A percentile compares a stretch with the other conserved stretches of the same genome.
These are phyloP conservation scores for Cataglyphis albicans DNA, from an alignment of 2,888 invertebrate species.

Conservation along the genomic window DNA sequence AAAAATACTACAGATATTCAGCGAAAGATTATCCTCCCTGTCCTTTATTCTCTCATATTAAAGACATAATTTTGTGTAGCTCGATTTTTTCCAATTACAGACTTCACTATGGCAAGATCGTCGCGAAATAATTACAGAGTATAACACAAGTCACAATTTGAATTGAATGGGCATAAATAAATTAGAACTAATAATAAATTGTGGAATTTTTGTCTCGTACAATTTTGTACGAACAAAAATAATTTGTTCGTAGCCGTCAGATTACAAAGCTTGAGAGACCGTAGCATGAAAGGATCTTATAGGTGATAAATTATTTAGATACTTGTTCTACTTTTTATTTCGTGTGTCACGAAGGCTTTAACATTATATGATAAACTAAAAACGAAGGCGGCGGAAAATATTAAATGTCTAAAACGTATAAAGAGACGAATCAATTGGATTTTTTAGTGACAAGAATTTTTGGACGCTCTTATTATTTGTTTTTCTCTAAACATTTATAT, in stretches of 20 bases:
- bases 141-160: slow-evolving; percentile 35
- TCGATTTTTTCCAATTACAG: slow-evolving; percentile 54
- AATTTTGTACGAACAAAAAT: slow-evolving; percentile 7
- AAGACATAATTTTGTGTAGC: slow-evolving; percentile 39
- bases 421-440: neutral
- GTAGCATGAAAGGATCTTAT: neutral
- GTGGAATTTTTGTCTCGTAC: slow-evolving; percentile 8
- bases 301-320: slow-evolving; percentile 38
- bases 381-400: neutral
- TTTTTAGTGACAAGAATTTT: neutral
- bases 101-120: slow-evolving; percentile 33
- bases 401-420: neutral
- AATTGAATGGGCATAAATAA: slow-evolving; percentile 42
- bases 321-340: slow-evolving; percentile 29
- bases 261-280: slow-evolving; percentile 12
- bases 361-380: neutral
- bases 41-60: slow-evolving; percentile 33
- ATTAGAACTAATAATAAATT: slow-evolving; percentile 16
- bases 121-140: slow-evolving; percentile 56
- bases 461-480: neutral
- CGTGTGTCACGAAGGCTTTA: neutral
- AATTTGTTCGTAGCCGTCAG: too few species aligned
- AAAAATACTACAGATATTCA: slow-evolving; percentile 8
- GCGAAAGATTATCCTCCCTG: neutral
- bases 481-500: neutral